Base-by-base conservation (phyloP, 2,888 invertebrate genomes). In the Tubulanus polymorphus region DNA sequence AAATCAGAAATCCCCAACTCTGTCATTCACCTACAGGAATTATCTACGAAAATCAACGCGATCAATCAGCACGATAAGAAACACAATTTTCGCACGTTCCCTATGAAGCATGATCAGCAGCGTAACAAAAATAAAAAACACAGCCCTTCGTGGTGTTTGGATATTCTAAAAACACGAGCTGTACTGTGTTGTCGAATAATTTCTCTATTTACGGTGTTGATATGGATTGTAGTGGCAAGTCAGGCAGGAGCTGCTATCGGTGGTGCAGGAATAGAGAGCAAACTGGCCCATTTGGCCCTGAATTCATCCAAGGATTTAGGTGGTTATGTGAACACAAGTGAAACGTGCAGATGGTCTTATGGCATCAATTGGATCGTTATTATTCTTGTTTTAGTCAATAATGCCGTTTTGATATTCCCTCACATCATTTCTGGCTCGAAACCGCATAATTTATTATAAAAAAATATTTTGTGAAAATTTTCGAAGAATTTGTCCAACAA, bases 61-160 rank as follows among this genome's bases (percentile, higher is more conserved):
- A 15, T 41, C 5, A 41, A 41, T 15, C 41, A 41, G 3, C 41
- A 41, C 20, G 15, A 8, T 5, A 41, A 15, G 6, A 41, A 41
- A 8, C 15, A 5, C 3, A 41, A 41, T 41, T 41, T 41, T 41
- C 41, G 41, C 5, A 5, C 5, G 15, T 32, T 32, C n/a, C 35
- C 35, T n/a, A 12, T 32, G 35, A 32, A n/a, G n/a, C 10, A 32
- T 32, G n/a, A 10, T 32, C 6, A 41, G 3, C 41, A 41, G 15
- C 41, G 15, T 5, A 5, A 23, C 6, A 41, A 41, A 15, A 41
- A 15, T 5, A 41, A 41, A 41, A 41, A 41, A 15, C 41, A 41
- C 41, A 23, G 41, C 15, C 41, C 41, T 5, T 41, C 41, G 23
- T 41, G 41, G 41, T 41, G 41, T 41, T 41, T 41, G 41, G 41